These are phyloP conservation scores for Ganaspis brasiliensis DNA, from an alignment of 2,888 invertebrate genomes.

Conservation along the genomic window DNA sequence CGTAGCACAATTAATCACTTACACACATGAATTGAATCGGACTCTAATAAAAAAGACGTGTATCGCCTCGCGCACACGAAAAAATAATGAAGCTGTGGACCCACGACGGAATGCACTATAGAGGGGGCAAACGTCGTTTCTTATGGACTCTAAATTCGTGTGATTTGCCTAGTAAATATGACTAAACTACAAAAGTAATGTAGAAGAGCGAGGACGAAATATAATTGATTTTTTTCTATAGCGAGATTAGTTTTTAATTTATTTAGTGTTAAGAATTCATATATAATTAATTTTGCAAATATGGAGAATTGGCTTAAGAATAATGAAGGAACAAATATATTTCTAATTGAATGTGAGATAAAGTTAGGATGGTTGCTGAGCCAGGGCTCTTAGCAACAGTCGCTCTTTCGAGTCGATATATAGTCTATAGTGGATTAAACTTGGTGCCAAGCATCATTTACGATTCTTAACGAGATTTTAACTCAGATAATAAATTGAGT, in stretches of 20 bases:
- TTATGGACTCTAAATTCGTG: too few species aligned
- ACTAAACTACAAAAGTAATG: too few species aligned
- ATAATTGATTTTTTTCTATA: too few species aligned
- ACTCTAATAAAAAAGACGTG: too few species aligned
- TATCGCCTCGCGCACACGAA: too few species aligned
- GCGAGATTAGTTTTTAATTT: slow-evolving; percentile 1
- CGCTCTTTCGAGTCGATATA: not conserved
- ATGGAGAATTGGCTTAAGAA: not conserved
- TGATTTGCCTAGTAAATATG: too few species aligned
- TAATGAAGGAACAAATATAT: slow-evolving; percentile 15
- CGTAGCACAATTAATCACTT: too few species aligned
- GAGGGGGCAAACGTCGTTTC: too few species aligned
- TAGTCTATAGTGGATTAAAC: slow-evolving; percentile 12
- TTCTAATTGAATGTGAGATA: slow-evolving; percentile 6
- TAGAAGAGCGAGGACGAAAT: too few species aligned
- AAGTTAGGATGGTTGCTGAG: slow-evolving; percentile 15
- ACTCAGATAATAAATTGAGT: not conserved
- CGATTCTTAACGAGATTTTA: slow-evolving; percentile 25
- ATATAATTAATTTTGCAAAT: not conserved
- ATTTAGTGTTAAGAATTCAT: not conserved
- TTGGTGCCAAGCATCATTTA: slow-evolving; percentile 30
- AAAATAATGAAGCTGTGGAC: too few species aligned
- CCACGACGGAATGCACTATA: too few species aligned
- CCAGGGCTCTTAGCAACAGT: slow-evolving; percentile 31
- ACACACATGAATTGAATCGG: too few species aligned